phyloP scores from a whole-genome alignment of 92 coral and sea anemone species.

The Palythoa heliodiscus region DNA sequence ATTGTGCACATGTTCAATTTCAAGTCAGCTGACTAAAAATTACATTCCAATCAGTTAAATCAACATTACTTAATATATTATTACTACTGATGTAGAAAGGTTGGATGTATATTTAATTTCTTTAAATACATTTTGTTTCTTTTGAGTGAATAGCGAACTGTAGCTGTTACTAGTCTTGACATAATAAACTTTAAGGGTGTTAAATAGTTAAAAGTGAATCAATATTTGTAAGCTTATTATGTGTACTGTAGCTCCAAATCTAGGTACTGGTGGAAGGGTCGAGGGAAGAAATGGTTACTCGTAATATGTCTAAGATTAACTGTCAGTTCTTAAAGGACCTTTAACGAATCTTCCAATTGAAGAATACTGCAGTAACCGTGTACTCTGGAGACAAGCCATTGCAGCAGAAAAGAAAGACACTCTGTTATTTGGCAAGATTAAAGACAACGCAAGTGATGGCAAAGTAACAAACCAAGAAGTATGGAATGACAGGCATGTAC shows the following conservation, averaged over 20 bases:
- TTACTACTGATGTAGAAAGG: too few relatives aligned
- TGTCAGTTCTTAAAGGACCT: constrained; percentile 39
- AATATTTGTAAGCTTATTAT: too few relatives aligned
- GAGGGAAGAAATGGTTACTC: constrained; percentile 10
- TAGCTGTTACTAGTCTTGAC: too few relatives aligned
- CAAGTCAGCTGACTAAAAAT: too few relatives aligned
- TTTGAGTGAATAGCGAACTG: too few relatives aligned
- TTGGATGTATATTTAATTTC: too few relatives aligned
- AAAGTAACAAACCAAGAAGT: constrained; percentile 40
- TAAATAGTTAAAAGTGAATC: too few relatives aligned
- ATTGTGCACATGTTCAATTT: too few relatives aligned
- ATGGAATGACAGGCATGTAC: constrained; percentile 42
- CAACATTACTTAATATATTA: too few relatives aligned
- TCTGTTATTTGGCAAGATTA: constrained; percentile 14
- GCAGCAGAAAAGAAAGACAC: constrained; percentile 21
- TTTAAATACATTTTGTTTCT: too few relatives aligned
- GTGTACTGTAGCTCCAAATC: background rate
- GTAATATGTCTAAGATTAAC: constrained; percentile 26
- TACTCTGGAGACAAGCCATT: constrained; percentile 43
- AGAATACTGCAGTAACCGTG: constrained; percentile 52
- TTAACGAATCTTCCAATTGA: constrained; percentile 27
- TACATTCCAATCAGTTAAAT: too few relatives aligned
- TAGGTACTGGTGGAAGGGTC: constrained; percentile 26
- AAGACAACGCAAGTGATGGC: constrained; percentile 24
- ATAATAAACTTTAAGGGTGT: background rate